These are phyloP conservation scores for Sitta carolinensis DNA, from an alignment of 2,797 vertebrate species.

Conservation along the genomic window DNA sequence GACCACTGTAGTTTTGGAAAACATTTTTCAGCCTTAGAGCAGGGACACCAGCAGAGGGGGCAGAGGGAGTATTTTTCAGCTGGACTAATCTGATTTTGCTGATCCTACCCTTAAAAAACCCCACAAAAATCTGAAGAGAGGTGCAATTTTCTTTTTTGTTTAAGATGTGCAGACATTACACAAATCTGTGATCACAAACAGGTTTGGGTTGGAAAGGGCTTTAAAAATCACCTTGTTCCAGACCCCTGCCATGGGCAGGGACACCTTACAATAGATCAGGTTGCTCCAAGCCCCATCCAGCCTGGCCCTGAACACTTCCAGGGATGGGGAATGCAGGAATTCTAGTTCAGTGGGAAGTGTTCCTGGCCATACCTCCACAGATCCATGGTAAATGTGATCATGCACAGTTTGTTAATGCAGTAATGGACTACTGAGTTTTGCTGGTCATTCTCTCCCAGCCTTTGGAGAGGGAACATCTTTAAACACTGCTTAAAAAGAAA, in stretches of 20 bases:
- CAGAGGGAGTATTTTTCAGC: background rate
- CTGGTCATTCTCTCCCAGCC: background rate
- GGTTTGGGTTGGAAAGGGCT: background rate
- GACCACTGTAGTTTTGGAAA: background rate
- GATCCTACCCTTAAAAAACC: fast-evolving
- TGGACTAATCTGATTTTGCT: fast-evolving
- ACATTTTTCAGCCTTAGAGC: background rate
- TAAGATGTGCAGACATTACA: background rate
- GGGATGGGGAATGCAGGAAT: background rate
- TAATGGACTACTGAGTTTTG: background rate
- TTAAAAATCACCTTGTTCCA: background rate
- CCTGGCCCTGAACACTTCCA: background rate
- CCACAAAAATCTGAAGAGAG: background rate
- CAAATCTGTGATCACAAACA: no score
- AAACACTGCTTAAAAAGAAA: background rate
- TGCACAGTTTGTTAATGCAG: background rate
- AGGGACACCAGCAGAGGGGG: conserved; percentile 36
- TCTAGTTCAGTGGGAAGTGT: background rate
- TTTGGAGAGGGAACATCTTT: background rate
- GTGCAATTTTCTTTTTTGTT: background rate
- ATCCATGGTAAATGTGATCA: background rate
- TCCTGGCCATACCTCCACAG: background rate
- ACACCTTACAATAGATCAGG: background rate
- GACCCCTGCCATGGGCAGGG: background rate
- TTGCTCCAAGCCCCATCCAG: background rate